Evolutionary conservation across 2,797 vertebrate species (phyloP).

Genomic region (Ctenopoma kingsleyae): DNA sequence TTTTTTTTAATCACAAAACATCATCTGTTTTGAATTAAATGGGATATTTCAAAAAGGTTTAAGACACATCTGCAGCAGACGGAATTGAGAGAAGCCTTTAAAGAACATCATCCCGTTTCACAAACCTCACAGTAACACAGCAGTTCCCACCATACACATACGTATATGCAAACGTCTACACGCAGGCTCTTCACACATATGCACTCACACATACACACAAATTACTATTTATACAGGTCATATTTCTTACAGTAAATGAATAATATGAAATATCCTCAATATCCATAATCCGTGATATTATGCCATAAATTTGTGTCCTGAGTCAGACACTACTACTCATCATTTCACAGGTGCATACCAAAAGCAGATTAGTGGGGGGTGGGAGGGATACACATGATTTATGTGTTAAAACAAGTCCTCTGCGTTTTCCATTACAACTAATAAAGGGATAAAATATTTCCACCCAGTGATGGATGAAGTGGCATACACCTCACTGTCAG

Average conservation of each 20-base stretch:
- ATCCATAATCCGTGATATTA: conserved; percentile 82
- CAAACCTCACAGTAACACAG: conserved; percentile 30
- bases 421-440: conserved; percentile 85
- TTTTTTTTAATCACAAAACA: background rate
- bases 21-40: conserved; percentile 77
- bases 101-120: conserved; percentile 27
- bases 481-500: conserved; percentile 78
- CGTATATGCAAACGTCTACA: conserved; percentile 12
- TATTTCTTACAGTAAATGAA: conserved; percentile 80
- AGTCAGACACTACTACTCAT: conserved; percentile 71
- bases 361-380: conserved; percentile 68
- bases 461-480: conserved; percentile 85
- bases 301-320: conserved; percentile 80
- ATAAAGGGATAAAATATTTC: conserved; percentile 85
- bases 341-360: conserved; percentile 77
- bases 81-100: conserved; percentile 45
- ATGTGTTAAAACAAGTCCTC: conserved; percentile 85
- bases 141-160: conserved; percentile 19
- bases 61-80: conserved; percentile 67
- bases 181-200: conserved; percentile 18
- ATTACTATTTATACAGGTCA: conserved; percentile 68
- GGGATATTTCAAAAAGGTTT: conserved; percentile 84
- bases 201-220: conserved; percentile 38
- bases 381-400: conserved; percentile 78
- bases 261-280: conserved; percentile 81